These are phyloP conservation scores for Smittia sp. DNA, from an alignment of 2,888 invertebrate genomes.

Conservation along the genomic window DNA sequence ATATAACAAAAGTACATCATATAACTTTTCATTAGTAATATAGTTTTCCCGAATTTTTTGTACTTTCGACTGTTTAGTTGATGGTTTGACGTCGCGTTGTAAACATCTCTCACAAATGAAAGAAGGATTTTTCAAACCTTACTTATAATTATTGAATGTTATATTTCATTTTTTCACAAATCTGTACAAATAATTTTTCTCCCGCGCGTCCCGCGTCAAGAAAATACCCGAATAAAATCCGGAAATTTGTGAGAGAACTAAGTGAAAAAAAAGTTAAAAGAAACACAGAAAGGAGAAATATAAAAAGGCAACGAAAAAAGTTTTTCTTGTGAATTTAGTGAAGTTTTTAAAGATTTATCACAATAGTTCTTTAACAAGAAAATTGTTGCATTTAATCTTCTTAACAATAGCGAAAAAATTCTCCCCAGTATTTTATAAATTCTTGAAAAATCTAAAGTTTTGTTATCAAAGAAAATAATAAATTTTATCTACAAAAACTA, in stretches of 20 bases:
- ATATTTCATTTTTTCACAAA: constrained; percentile 34
- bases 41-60: constrained; percentile 35
- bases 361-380: background rate
- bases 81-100: constrained; percentile 38
- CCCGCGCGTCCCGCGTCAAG: background rate
- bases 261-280: background rate
- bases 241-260: background rate
- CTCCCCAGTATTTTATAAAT: background rate
- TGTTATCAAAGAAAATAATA: constrained; percentile 3
- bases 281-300: background rate
- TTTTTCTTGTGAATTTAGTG: background rate
- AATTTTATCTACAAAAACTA: background rate
- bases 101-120: constrained; percentile 40
- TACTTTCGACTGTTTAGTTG: constrained; percentile 38
- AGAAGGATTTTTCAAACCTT: constrained; percentile 38
- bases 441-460: constrained; percentile 7
- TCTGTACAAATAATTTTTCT: constrained; percentile 30
- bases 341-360: constrained; percentile 8
- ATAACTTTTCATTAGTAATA: constrained; percentile 41
- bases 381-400: background rate
- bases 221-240: background rate
- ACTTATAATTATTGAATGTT: constrained; percentile 38
- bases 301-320: background rate
- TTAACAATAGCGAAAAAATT: background rate
- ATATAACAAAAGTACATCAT: constrained; percentile 39